Evolutionary conservation across 2,888 invertebrate genomes (phyloP).

Genomic region (Drosophila barbarae): DNA sequence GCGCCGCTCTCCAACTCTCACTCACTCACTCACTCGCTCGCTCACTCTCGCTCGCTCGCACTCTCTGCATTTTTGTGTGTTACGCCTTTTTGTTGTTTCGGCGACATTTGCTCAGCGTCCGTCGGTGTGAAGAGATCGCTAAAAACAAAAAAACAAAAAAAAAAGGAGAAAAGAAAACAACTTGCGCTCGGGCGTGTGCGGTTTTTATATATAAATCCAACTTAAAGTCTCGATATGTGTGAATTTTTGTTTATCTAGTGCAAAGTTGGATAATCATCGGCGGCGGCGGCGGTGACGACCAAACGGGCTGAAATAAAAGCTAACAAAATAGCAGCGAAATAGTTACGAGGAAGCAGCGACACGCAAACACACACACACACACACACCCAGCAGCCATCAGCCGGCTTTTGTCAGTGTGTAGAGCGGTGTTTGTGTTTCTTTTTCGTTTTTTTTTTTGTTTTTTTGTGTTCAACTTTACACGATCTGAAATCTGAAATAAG

Average conservation of each 20-base stretch:
- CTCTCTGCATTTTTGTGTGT: conserved; percentile 25
- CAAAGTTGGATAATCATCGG: conserved; percentile 32
- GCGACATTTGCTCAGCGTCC: conserved; percentile 33
- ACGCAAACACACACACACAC: conserved; percentile 13
- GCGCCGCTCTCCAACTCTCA: conserved; percentile 45
- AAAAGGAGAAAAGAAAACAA: conserved; percentile 8
- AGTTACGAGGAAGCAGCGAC: conserved; percentile 23
- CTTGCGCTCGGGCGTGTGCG: conserved; percentile 19
- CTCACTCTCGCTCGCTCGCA: conserved; percentile 7
- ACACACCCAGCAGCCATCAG: conserved; percentile 9
- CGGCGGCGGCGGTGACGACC: conserved; percentile 10
- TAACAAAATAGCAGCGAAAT: conserved; percentile 17
- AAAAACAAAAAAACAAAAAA: neutral
- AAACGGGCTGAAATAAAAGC: conserved; percentile 13
- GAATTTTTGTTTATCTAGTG: conserved; percentile 42
- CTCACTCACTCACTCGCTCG: conserved; percentile 23
- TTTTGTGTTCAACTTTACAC: conserved; percentile 17
- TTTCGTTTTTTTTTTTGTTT: conserved; percentile 11
- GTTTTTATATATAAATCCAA: conserved; percentile 18
- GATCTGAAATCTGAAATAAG: conserved; percentile 14
- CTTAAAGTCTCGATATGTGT: conserved; percentile 25
- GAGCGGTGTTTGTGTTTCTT: conserved; percentile 25
- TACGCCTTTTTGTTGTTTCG: conserved; percentile 30
- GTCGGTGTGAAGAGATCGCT: conserved; percentile 25
- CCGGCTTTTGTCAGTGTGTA: conserved; percentile 37